Evolutionary conservation across 2,797 vertebrate species (phyloP).

Genomic region (Siniperca scherzeri): DNA sequence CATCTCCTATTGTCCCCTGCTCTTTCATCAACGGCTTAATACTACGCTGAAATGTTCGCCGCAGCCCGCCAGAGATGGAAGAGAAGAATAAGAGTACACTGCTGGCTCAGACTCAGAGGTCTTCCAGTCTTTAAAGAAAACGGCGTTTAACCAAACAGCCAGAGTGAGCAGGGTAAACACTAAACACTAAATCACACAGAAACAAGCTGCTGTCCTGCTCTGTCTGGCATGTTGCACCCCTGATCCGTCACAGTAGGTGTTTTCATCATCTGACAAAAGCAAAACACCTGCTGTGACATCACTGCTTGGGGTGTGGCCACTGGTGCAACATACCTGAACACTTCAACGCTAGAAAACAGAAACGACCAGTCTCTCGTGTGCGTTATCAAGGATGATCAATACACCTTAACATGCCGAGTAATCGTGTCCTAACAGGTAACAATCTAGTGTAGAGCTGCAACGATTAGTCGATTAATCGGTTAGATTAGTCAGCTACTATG

Average conservation of each 20-base stretch:
- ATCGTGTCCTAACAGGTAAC: neutral
- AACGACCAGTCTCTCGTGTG: too few relatives aligned
- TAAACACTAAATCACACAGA: neutral
- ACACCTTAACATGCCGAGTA: neutral
- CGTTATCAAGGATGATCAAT: neutral
- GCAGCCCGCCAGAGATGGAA: neutral
- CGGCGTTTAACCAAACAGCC: neutral
- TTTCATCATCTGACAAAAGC: neutral
- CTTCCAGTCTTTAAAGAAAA: neutral
- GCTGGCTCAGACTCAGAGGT: neutral
- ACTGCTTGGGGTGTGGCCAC: neutral
- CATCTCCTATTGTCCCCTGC: constrained; percentile 68
- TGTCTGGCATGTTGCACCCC: neutral
- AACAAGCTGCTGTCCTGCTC: neutral
- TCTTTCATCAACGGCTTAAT: constrained; percentile 71
- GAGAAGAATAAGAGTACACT: neutral
- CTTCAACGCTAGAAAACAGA: neutral
- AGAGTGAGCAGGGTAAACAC: neutral
- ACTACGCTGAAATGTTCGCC: constrained; percentile 45
- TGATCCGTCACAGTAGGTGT: neutral
- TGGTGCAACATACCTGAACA: neutral
- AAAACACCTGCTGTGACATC: constrained; percentile 9
- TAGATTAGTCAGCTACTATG: neutral
- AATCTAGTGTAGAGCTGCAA: neutral
- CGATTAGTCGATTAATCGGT: neutral